Evolutionary conservation across 2,888 invertebrate genomes (phyloP).

Genomic region (Chrysolina americana): DNA sequence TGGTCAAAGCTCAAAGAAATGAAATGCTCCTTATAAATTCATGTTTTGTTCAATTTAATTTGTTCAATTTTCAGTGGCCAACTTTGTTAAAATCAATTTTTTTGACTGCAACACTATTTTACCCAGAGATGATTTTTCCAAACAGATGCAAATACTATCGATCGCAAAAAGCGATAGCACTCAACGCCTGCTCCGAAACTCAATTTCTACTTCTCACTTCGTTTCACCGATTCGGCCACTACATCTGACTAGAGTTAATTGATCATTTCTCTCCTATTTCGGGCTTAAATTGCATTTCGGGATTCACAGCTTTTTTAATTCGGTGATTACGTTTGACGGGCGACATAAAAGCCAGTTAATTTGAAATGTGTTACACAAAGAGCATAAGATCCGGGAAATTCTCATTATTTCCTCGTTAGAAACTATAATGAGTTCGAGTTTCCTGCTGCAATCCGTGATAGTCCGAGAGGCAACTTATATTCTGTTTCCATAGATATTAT

Average conservation of each 20-base stretch:
- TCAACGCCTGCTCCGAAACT: conserved; percentile 6
- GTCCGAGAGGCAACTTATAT: no score
- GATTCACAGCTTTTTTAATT: conserved; percentile 31
- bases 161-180: background rate
- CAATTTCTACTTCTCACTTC: conserved; percentile 16
- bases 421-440: no score
- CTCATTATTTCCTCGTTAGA: background rate
- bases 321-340: conserved; percentile 31
- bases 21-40: no score
- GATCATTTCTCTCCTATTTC: conserved; percentile 38
- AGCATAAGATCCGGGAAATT: background rate
- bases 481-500: no score
- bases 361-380: conserved; percentile 2
- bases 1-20: no score
- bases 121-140: background rate
- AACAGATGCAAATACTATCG: background rate
- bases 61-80: no score
- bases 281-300: conserved; percentile 28
- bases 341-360: background rate
- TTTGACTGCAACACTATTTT: no score
- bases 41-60: no score
- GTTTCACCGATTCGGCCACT: conserved; percentile 33
- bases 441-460: no score
- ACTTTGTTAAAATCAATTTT: no score
- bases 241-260: conserved; percentile 45